These are phyloP conservation scores for Drosophila tristis DNA, from an alignment of 1,140 invertebrate genomes.

Conservation along the genomic window DNA sequence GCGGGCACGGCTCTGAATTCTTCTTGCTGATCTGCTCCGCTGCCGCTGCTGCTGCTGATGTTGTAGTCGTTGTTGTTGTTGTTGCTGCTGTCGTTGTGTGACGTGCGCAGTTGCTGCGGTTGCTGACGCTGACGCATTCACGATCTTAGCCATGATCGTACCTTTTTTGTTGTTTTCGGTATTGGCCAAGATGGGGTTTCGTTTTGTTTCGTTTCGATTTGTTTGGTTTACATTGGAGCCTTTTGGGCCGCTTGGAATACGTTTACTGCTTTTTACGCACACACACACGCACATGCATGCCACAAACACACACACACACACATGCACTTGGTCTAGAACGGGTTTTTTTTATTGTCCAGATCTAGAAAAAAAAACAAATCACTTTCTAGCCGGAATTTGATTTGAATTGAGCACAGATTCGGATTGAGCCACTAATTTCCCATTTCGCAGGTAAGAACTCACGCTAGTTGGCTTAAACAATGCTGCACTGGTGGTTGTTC, in stretches of 20 bases:
- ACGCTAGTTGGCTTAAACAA: constrained; percentile 32
- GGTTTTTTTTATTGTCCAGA: constrained; percentile 57
- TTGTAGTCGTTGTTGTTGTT: constrained; percentile 30
- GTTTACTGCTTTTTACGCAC: constrained; percentile 47
- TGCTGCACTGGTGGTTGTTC: constrained; percentile 8
- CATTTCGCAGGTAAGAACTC: constrained; percentile 50
- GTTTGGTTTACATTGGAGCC: constrained; percentile 36
- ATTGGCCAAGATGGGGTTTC: constrained; percentile 57
- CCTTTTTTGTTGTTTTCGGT: constrained; percentile 41
- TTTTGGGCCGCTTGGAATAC: constrained; percentile 12
- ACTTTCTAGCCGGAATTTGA: constrained; percentile 76
- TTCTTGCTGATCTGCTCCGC: constrained; percentile 30
- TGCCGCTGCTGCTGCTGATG: constrained; percentile 21
- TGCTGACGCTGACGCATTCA: constrained; percentile 71
- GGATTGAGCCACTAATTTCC: constrained; percentile 57
- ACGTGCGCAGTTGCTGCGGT: constrained; percentile 32
- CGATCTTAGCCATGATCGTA: constrained; percentile 68
- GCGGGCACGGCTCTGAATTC: constrained; percentile 62
- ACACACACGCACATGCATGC: constrained; percentile 15
- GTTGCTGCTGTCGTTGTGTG: constrained; percentile 44
- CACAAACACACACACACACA: background rate
- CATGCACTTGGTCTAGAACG: constrained; percentile 72
- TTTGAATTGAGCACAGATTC: constrained; percentile 75
- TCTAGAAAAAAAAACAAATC: constrained; percentile 9
- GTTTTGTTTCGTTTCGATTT: constrained; percentile 18